A percentile compares a stretch with the other conserved stretches of the same genome.
These are phyloP conservation scores for Myotis yumanensis DNA, from an alignment of 2,113 vertebrate genomes.

Conservation along the genomic window DNA sequence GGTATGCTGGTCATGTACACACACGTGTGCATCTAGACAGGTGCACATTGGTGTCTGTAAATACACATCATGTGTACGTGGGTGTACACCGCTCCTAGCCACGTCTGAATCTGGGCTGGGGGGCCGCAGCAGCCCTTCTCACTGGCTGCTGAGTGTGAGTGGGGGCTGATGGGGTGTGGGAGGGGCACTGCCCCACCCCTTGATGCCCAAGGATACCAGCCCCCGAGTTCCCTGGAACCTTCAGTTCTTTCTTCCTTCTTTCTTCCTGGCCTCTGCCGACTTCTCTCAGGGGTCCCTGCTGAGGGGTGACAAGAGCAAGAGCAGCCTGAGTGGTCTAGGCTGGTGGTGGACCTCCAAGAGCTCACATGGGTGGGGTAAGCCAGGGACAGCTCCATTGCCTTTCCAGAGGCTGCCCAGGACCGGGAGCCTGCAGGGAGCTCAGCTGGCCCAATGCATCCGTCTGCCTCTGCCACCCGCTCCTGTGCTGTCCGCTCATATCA, in stretches of 20 bases:
- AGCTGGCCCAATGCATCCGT: background rate
- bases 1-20: background rate
- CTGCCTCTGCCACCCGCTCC: background rate
- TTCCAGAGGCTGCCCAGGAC: background rate
- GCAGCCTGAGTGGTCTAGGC: background rate
- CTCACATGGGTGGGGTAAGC: background rate
- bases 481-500: conserved; percentile 34
- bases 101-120: background rate
- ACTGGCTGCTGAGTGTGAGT: background rate
- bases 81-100: background rate
- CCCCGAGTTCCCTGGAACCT: background rate
- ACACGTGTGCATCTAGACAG: accelerated
- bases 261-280: background rate
- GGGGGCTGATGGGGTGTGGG: background rate
- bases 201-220: background rate
- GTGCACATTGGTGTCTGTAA: background rate
- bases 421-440: background rate
- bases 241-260: background rate
- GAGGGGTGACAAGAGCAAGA: background rate
- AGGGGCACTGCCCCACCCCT: background rate
- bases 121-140: background rate
- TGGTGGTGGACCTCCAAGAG: background rate
- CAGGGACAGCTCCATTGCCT: background rate
- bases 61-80: accelerated
- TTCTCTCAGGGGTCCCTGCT: background rate